Evolutionary conservation across 2,797 vertebrate genomes (phyloP), one percentile per base, ranked within the genome.

Genomic region (Holocentrus rufus): DNA sequence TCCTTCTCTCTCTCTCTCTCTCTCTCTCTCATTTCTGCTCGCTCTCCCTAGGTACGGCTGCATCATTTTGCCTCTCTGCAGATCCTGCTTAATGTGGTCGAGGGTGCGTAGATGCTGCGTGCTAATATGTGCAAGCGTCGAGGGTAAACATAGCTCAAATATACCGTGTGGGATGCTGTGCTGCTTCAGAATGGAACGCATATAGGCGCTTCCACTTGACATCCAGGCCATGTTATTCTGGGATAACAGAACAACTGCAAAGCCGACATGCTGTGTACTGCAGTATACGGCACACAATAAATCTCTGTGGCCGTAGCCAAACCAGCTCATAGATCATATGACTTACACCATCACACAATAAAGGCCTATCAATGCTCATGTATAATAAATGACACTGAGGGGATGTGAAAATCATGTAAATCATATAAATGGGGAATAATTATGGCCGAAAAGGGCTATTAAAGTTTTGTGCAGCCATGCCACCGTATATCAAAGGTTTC

Each of bases 121-220:
- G 5, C 30, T 20, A 52, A 46, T 17, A 46, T 46, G 39, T 68
- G 18, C 7, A 18, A 15, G 27, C n/a, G 14, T 53, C 39, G 15
- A 0, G 17, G 53, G 47, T 68, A 70, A 77, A 81, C 72, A 74
- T 72, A 55, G 78, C 52, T 78, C 50, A 60, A 56, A 69, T 18
- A 9, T 56, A 69, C 58, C 57, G 22, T 55, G 53, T 36, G 57
- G 72, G 78, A 15, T 47, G 70, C 63, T 39, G 65, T 27, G 1
- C 49, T 47, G 47, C 50, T 53, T 53, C 31, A 55, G 55, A 83
- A 69, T 39, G 64, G 44, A 15, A 8, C 49, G 22, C 49, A 60
- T 49, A 56, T 23, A 7, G 50, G 31, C 47, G 36, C 57, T 60
- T 22, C 47, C 6, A 17, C 30, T 62, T 54, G 17, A 76, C 61